Base-by-base conservation (phyloP, 1,140 invertebrate genomes). In the Pentalonia nigronervosa region DNA sequence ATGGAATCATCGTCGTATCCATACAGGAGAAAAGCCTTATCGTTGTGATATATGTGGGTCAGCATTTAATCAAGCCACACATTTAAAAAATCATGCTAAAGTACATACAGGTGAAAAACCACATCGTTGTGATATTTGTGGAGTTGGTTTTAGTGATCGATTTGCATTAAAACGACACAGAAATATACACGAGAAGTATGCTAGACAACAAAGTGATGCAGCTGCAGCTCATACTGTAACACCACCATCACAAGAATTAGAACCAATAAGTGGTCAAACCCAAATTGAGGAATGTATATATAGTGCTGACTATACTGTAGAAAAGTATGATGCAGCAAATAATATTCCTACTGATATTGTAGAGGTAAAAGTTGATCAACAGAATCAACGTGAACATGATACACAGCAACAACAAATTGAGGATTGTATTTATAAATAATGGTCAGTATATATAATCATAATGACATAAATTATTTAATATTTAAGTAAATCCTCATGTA, bases 1-100 rank as follows among this genome's bases (percentile, higher is more conserved):
- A 76, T 98, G 98, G 97, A 98, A 98, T 95, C 98, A 99, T 95
- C 96, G 98, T 84, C 96, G 98, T 93, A 99, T 99, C 94, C 99
- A 99, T 95, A 99, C 98, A 8, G 98, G 98, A 34, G 98, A 98
- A 95, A 98, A 98, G 95, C 98, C 98, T 21, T 98, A 98, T 94
- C 97, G 96, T 94, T 98, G 97, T 95, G 97, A 97, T 91, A 97
- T 97, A 56, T 98, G 97, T 94, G 97, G 97, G 4, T 97, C 97
- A 14, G 97, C 97, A 47, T 98, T 98, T 94, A 98, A 97, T 95
- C 97, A 98, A 95, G 97, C 97, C 2, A 98, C 97, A n/a, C 97
- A 98, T 95, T 95, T 98, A 47, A 98, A 98, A 95, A 98, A 98
- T 95, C 97, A 98, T 94, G 97, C 97, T 36, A 98, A 98, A 95